These are phyloP conservation scores for Semotilus atromaculatus DNA, from an alignment of 2,797 vertebrate genomes.

Conservation along the genomic window DNA sequence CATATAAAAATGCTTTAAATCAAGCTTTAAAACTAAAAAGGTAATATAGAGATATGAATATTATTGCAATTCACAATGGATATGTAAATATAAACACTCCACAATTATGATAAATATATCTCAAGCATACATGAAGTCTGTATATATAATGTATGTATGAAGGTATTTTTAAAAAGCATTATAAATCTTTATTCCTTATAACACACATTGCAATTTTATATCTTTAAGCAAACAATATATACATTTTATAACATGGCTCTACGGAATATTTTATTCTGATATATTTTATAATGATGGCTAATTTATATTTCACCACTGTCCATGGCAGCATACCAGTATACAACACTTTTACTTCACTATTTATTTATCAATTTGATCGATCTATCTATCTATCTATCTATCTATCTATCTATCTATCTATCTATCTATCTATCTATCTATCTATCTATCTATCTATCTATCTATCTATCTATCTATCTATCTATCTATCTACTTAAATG, in stretches of 20 bases:
- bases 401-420: no score
- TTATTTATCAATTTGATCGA: neutral
- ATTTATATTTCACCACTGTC: neutral
- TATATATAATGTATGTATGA: neutral
- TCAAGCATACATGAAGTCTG: constrained; percentile 8
- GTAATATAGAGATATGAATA: constrained; percentile 53
- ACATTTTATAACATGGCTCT: neutral
- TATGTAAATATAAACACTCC: constrained; percentile 67
- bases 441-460: no score
- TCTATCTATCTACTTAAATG: no score
- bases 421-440: no score
- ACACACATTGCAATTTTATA: neutral
- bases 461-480: no score
- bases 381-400: no score
- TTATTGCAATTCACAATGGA: constrained; percentile 80
- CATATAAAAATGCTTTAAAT: constrained; percentile 70
- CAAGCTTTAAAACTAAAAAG: constrained; percentile 59
- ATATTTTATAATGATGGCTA: neutral
- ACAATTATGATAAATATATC: constrained; percentile 65
- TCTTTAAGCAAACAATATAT: neutral
- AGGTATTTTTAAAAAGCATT: neutral
- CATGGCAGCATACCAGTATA: neutral
- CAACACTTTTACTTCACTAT: neutral
- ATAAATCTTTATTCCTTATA: neutral
- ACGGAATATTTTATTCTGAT: neutral